A percentile compares a stretch with the other conserved stretches of the same genome.
Conservation (phyloP, 2,888 invertebrate genomes). For the Philereme vetulata region DNA sequence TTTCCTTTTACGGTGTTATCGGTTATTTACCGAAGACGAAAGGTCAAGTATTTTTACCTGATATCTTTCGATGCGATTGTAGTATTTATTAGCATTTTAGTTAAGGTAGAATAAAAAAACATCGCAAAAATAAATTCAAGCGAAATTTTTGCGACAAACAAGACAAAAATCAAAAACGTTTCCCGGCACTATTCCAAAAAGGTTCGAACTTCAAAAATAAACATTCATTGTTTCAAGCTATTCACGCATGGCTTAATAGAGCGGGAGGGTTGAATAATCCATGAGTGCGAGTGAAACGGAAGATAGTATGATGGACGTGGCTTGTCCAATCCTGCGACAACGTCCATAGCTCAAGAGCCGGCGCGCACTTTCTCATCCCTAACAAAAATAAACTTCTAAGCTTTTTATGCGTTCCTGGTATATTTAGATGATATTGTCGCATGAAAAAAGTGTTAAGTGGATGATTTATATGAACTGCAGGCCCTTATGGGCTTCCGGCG, state of each 20-base stretch:
- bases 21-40: constrained; percentile 26
- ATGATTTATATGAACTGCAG: constrained; percentile 80
- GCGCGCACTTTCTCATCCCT: constrained; percentile 79
- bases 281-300: constrained; percentile 53
- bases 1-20: constrained; percentile 42
- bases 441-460: constrained; percentile 81
- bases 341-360: constrained; percentile 71
- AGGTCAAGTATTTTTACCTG: constrained; percentile 11
- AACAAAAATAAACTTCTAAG: constrained; percentile 75
- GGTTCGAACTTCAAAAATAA: constrained; percentile 68
- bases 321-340: constrained; percentile 68
- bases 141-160: constrained; percentile 11
- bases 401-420: constrained; percentile 76
- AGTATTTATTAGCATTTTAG: neutral
- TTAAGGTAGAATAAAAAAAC: constrained; percentile 2
- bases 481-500: constrained; percentile 76
- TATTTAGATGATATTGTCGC: constrained; percentile 78
- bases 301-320: constrained; percentile 72
- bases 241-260: constrained; percentile 64
- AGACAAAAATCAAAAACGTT: constrained; percentile 32
- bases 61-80: constrained; percentile 8
- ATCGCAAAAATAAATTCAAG: constrained; percentile 9
- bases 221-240: constrained; percentile 73
- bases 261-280: constrained; percentile 41
- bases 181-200: constrained; percentile 51